phyloP scores from a whole-genome alignment of 2,113 vertebrate genomes.

The Alaudala cheleensis region DNA sequence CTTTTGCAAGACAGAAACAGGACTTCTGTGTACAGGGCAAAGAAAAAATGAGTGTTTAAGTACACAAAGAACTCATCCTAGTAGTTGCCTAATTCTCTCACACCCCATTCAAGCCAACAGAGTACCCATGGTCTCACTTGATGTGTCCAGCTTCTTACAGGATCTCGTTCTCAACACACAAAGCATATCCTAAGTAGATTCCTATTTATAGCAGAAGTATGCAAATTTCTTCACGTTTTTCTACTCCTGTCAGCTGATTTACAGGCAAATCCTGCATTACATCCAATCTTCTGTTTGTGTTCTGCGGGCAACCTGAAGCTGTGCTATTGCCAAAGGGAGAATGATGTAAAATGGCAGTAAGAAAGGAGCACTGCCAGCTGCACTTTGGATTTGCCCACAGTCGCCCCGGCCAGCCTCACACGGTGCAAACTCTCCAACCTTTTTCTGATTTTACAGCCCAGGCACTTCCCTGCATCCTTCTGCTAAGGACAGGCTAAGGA shows the following conservation, averaged over 20 bases:
- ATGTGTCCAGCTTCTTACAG: neutral
- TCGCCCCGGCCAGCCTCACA: rapidly evolving
- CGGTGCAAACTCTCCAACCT: neutral
- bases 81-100: neutral
- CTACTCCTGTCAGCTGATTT: neutral
- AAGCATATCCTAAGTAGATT: neutral
- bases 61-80: neutral
- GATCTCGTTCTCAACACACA: neutral
- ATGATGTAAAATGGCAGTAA: neutral
- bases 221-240: neutral
- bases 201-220: neutral
- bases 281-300: neutral
- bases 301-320: neutral
- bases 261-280: neutral
- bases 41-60: neutral
- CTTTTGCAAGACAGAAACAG: neutral
- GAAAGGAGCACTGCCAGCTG: neutral
- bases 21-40: neutral
- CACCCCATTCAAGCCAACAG: neutral
- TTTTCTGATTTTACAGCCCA: neutral
- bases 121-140: neutral
- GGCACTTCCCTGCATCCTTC: neutral
- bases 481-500: neutral
- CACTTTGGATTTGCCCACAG: neutral
- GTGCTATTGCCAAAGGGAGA: neutral